Evolutionary conservation across 2,113 vertebrate species (phyloP).

Genomic region (Alligator sinensis): DNA sequence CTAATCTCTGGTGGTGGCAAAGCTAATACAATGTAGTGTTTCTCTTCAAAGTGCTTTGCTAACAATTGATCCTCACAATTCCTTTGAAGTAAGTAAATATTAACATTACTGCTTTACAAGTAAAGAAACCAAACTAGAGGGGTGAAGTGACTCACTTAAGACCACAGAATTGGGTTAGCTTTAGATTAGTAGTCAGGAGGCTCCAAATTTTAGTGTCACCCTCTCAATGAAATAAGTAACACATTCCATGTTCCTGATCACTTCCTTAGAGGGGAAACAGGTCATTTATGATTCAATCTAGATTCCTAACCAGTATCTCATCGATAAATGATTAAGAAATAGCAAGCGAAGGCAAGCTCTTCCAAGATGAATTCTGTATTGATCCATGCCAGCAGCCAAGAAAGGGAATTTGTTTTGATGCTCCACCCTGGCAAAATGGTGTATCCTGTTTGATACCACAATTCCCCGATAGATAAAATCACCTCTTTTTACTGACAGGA

Average conservation of each 20-base stretch:
- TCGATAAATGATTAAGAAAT: neutral
- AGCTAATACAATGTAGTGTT: neutral
- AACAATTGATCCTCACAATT: neutral
- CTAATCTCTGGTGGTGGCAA: neutral
- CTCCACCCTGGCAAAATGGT: neutral
- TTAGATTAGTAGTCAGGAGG: constrained; percentile 14
- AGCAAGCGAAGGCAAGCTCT: too few species aligned
- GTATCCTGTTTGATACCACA: neutral
- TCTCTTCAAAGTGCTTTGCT: neutral
- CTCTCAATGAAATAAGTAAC: neutral
- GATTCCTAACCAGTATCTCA: constrained; percentile 49
- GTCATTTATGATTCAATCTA: constrained; percentile 29
- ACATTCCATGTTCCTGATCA: constrained; percentile 49
- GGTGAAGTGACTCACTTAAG: constrained; percentile 16
- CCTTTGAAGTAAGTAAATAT: neutral
- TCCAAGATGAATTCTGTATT: neutral
- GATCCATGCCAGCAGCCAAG: neutral
- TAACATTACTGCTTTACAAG: constrained; percentile 5
- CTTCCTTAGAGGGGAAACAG: constrained; percentile 45
- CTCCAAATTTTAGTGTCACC: neutral
- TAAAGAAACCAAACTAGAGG: neutral
- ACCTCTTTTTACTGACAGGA: neutral
- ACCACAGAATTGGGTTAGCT: neutral
- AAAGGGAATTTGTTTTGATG: neutral
- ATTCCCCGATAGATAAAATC: neutral